A percentile compares a stretch with the other conserved stretches of the same genome.
These are phyloP conservation scores for Eudemis profundana DNA, from an alignment of 2,888 invertebrate genomes.

Conservation along the genomic window DNA sequence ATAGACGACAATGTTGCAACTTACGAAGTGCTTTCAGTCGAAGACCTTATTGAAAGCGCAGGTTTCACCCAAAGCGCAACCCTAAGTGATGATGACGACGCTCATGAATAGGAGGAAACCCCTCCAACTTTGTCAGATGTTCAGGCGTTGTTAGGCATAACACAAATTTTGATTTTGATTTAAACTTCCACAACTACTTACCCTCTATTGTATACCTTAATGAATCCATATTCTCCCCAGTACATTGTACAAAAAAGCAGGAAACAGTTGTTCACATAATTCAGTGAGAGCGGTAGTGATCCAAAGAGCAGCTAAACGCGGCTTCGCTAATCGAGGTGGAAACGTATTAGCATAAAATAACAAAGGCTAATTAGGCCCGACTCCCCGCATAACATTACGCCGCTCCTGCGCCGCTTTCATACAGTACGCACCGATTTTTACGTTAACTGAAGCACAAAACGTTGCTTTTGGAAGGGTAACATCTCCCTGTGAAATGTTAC, in stretches of 20 bases:
- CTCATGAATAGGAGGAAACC: no score
- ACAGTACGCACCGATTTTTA: slow-evolving; percentile 25
- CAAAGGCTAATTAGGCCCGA: slow-evolving; percentile 76
- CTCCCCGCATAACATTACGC: slow-evolving; percentile 66
- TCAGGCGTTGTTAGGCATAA: no score
- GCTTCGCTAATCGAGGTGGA: slow-evolving; percentile 61
- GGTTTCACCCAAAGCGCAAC: no score
- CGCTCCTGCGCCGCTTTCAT: slow-evolving; percentile 33
- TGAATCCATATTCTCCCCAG: not conserved
- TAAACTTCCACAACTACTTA: no score
- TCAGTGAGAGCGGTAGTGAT: slow-evolving; percentile 20
- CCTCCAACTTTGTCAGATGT: no score
- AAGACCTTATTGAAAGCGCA: no score
- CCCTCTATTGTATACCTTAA: no score
- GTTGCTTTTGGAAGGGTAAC: slow-evolving; percentile 2
- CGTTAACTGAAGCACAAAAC: slow-evolving; percentile 12
- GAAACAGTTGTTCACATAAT: slow-evolving; percentile 4
- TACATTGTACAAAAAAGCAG: slow-evolving; percentile 15
- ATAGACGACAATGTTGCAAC: no score
- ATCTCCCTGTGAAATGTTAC: not conserved
- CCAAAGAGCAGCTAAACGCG: slow-evolving; percentile 33
- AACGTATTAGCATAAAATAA: slow-evolving; percentile 84
- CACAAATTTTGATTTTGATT: no score
- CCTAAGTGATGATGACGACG: no score
- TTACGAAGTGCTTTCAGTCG: no score